Percentiles rank a stretch among this genome's conserved stretches.
phyloP scores from a whole-genome alignment of 2,888 invertebrate genomes.

The Spicauda simplicius region DNA sequence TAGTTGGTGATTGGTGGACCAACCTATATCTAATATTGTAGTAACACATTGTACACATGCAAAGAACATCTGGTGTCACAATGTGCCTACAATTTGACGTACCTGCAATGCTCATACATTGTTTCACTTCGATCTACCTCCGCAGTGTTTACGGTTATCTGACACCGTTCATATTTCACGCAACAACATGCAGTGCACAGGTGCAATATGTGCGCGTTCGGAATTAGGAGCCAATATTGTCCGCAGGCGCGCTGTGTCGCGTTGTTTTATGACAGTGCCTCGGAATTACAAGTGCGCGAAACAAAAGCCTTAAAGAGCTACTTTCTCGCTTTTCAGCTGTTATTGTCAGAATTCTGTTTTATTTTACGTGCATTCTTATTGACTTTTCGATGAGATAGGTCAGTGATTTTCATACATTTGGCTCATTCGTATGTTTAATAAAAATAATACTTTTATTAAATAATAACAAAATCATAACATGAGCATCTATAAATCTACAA shows the following conservation, averaged over 20 bases:
- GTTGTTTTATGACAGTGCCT: slow-evolving; percentile 41
- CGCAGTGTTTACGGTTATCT: slow-evolving; percentile 51
- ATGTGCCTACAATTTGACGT: background rate
- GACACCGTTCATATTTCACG: slow-evolving; percentile 61
- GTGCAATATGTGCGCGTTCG: slow-evolving; percentile 69
- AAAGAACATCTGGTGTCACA: background rate
- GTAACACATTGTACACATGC: no score
- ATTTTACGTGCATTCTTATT: background rate
- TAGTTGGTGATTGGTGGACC: no score
- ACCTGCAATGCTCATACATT: slow-evolving; percentile 3
- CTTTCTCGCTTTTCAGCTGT: slow-evolving; percentile 13
- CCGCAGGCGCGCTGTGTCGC: slow-evolving; percentile 51
- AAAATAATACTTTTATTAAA: no score
- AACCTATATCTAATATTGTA: no score
- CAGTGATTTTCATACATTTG: no score
- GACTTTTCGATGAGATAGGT: no score
- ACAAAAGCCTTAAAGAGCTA: slow-evolving; percentile 20
- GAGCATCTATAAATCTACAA: no score
- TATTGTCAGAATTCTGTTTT: slow-evolving; percentile 13
- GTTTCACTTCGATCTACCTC: slow-evolving; percentile 14
- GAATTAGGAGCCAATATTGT: slow-evolving; percentile 76
- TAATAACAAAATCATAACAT: no score
- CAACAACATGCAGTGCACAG: slow-evolving; percentile 58
- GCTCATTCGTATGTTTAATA: no score
- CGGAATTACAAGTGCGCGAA: slow-evolving; percentile 18